phyloP scores from a whole-genome alignment of 2,797 vertebrate species.

The Cottoperca gobio region DNA sequence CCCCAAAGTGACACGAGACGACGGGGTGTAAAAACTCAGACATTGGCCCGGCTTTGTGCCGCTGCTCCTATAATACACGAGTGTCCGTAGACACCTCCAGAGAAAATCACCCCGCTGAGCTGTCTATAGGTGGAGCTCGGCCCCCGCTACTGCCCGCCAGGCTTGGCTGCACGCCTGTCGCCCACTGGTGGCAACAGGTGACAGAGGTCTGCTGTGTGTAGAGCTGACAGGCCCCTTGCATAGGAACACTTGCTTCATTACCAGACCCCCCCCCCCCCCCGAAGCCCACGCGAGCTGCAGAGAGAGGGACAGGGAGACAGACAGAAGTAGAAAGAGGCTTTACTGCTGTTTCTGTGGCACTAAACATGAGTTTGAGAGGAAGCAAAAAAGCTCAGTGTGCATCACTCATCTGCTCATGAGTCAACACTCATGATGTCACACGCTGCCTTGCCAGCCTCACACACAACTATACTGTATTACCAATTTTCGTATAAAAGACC shows the following conservation, averaged over 20 bases:
- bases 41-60: neutral
- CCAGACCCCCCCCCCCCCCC: constrained; percentile 20
- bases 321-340: constrained; percentile 62
- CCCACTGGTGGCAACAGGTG: constrained; percentile 80
- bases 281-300: neutral
- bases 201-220: constrained; percentile 83
- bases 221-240: constrained; percentile 72
- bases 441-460: constrained; percentile 73
- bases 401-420: constrained; percentile 86
- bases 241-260: constrained; percentile 80
- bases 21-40: constrained; percentile 15
- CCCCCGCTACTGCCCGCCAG: constrained; percentile 59
- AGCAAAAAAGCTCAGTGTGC: constrained; percentile 76
- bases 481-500: constrained; percentile 82
- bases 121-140: constrained; percentile 71
- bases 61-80: constrained; percentile 14
- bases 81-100: constrained; percentile 57
- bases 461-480: constrained; percentile 80
- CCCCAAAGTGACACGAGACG: neutral
- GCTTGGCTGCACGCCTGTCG: constrained; percentile 63
- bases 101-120: constrained; percentile 63
- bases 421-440: constrained; percentile 87
- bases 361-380: constrained; percentile 65
- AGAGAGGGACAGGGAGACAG: constrained; percentile 44
- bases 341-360: constrained; percentile 71